phyloP scores from a whole-genome alignment of 2,888 invertebrate species.

The Caenorhabditis drosophilae region DNA sequence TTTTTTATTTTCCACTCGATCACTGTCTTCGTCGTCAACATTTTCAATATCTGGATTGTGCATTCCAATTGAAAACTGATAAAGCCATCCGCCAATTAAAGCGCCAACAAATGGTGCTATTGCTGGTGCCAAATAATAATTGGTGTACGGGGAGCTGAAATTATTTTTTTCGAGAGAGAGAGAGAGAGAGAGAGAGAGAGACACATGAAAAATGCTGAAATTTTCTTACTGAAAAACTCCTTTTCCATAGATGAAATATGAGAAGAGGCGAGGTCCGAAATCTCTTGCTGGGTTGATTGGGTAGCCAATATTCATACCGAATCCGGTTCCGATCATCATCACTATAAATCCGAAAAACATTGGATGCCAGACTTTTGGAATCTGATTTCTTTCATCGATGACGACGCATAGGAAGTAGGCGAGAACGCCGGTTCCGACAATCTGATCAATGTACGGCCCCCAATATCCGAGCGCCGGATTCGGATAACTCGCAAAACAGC shows the following conservation, averaged over 20 bases:
- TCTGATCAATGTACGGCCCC: slow-evolving; percentile 59
- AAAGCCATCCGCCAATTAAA: slow-evolving; percentile 51
- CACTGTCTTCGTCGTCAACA: slow-evolving; percentile 9
- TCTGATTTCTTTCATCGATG: slow-evolving; percentile 59
- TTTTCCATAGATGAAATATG: slow-evolving; percentile 57
- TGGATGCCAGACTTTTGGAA: slow-evolving; percentile 56
- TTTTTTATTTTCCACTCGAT: slow-evolving; percentile 19
- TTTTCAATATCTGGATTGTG: slow-evolving; percentile 40
- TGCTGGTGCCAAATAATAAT: slow-evolving; percentile 49
- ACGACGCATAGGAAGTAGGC: slow-evolving; percentile 56
- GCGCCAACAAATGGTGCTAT: slow-evolving; percentile 51
- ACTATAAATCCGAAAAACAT: slow-evolving; percentile 57
- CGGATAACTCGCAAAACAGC: slow-evolving; percentile 61
- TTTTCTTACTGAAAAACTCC: slow-evolving; percentile 59
- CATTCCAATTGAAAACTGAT: slow-evolving; percentile 47
- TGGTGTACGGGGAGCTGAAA: slow-evolving; percentile 42
- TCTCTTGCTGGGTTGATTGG: slow-evolving; percentile 59
- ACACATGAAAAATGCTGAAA: neutral
- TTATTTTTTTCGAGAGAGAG: neutral
- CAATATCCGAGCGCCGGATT: slow-evolving; percentile 30
- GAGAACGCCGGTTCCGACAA: slow-evolving; percentile 63
- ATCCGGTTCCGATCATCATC: slow-evolving; percentile 60
- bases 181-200: neutral
- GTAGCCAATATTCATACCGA: slow-evolving; percentile 61
- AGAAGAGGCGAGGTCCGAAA: slow-evolving; percentile 64